Conservation (phyloP, 2,888 invertebrate genomes). For the Eupeodes luniger region DNA sequence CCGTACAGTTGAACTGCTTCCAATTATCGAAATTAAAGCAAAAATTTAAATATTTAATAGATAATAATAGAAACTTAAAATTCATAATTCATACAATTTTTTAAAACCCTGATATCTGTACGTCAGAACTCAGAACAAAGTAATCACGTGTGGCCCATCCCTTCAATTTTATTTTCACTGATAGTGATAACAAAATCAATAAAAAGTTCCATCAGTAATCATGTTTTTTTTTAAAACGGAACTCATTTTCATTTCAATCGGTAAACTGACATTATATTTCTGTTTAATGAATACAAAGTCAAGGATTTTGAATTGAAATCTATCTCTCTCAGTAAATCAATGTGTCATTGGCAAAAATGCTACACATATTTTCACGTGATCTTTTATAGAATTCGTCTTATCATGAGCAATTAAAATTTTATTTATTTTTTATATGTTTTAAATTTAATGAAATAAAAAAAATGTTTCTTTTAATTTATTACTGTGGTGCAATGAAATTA, state of each 20-base stretch:
- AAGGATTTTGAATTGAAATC: background rate
- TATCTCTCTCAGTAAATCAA: background rate
- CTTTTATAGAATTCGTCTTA: background rate
- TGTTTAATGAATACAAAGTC: slow-evolving; percentile 31
- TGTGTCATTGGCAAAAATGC: slow-evolving; percentile 6
- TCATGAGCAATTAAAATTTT: slow-evolving; percentile 1
- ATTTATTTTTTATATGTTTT: background rate
- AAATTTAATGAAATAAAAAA: slow-evolving; percentile 4
- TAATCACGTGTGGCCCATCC: too few species aligned
- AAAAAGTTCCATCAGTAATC: background rate
- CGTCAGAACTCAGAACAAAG: too few species aligned
- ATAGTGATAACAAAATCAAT: background rate
- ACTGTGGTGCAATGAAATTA: background rate
- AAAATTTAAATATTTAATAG: too few species aligned
- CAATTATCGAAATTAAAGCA: too few species aligned
- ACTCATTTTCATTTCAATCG: slow-evolving; percentile 6
- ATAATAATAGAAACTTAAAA: too few species aligned
- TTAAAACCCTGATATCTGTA: too few species aligned
- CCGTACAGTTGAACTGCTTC: too few species aligned
- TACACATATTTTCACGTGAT: slow-evolving; percentile 13
- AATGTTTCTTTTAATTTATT: background rate
- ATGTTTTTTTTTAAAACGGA: background rate
- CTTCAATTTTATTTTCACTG: too few species aligned
- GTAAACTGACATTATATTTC: slow-evolving; percentile 5
- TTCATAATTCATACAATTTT: too few species aligned